These are phyloP conservation scores for Trichonephila clavata DNA, from an alignment of 1,140 invertebrate species.

Conservation along the genomic window DNA sequence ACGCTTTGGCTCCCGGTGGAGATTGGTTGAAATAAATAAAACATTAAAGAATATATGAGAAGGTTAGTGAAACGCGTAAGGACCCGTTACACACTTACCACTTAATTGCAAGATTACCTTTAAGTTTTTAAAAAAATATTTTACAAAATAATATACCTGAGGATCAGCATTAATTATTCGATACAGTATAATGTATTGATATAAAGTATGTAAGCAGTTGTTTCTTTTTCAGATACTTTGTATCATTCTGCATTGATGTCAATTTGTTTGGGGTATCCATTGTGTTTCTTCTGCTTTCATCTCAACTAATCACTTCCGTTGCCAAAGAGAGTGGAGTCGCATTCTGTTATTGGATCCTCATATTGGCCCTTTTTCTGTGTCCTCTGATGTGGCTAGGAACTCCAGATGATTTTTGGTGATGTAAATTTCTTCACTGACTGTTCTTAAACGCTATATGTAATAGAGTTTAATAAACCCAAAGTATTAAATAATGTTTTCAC, in stretches of 20 bases:
- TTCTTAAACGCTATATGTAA: neutral
- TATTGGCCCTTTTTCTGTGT: slow-evolving; percentile 84
- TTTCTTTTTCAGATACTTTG: slow-evolving; percentile 79
- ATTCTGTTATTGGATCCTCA: slow-evolving; percentile 85
- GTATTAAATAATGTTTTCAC: no score
- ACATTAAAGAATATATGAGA: no score
- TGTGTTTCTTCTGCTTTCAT: slow-evolving; percentile 86
- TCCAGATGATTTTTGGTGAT: slow-evolving; percentile 87
- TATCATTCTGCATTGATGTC: slow-evolving; percentile 84
- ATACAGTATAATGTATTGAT: no score
- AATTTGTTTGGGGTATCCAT: slow-evolving; percentile 87
- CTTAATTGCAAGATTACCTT: no score
- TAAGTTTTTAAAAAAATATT: no score
- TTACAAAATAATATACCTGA: no score
- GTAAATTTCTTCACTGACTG: slow-evolving; percentile 77
- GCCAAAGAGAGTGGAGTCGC: slow-evolving; percentile 82
- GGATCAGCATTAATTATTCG: no score
- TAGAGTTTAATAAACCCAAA: no score
- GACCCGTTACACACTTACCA: no score
- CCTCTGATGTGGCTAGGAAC: slow-evolving; percentile 87
- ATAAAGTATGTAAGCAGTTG: neutral
- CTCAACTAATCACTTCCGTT: slow-evolving; percentile 85
- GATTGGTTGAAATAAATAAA: no score
- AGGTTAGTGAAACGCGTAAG: no score
- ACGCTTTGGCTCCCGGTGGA: no score